Base-by-base conservation (phyloP, 2,888 invertebrate genomes). In the Pinctada fucata region DNA sequence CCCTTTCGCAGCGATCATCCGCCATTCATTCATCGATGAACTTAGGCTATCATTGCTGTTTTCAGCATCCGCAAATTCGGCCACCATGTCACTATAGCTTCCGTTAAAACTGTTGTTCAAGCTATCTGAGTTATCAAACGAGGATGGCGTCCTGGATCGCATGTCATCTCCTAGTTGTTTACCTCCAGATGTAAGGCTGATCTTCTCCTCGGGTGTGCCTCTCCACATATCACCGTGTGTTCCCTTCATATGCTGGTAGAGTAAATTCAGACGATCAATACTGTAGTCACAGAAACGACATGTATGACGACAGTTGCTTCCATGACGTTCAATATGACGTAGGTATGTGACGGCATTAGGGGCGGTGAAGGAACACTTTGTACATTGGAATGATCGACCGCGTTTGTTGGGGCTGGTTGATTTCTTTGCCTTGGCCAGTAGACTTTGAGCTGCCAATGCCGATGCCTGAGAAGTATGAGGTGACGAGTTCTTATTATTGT, bases 271-370 rank as follows among this genome's bases (percentile, higher is more conserved):
- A 49, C 89, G 82, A 72, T 91, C 89, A 48, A 90, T 88, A 75
- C 91, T 91, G 85, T 91, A 91, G 80, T 91, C 90, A 83, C 91
- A 91, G 80, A 86, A 88, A 68, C 86, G 83, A 77, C 90, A 90
- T 4, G 87, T 89, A 69, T 89, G 89, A n/a, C 86, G 84, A 75
- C 88, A 84, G 73, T 88, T 88, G 76, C 88, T 88, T n/a, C 88
- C 89, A 83, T 90, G 90, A 47, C 87, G 76, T 65, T 89, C 88
- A 69, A 88, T 87, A 78, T 90, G 90, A 3, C 88, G 83, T 5
- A 87, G 84, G 70, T 88, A 90, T 0, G 88, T 88, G 3, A 86
- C 85, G 8, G 86, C 82, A 82, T 85, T 88, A 6, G 88, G 87
- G 49, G 88, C 88, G 2, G 86, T 88, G 77, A 88, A 91, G 47